Conservation (phyloP, 2,888 invertebrate species). For the Tanytarsus gracilentus region DNA sequence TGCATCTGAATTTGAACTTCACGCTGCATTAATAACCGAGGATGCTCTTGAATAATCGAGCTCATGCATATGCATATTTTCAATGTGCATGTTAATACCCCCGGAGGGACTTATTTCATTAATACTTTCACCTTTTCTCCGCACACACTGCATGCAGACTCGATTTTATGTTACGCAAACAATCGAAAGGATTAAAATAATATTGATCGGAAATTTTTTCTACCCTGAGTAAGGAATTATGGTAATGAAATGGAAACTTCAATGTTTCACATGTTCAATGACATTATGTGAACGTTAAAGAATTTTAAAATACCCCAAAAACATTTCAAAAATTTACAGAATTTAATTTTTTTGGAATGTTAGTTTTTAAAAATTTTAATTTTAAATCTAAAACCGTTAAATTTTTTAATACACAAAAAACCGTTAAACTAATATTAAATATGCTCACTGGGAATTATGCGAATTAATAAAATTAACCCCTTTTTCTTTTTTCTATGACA, state of each 20-base stretch:
- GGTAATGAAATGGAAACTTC: conserved; percentile 22
- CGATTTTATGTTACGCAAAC: conserved; percentile 20
- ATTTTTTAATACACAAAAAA: too few relatives aligned
- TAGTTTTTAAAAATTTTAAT: not conserved
- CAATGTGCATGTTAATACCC: not conserved
- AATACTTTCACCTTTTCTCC: conserved; percentile 16
- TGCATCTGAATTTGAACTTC: not conserved
- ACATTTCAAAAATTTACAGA: too few relatives aligned
- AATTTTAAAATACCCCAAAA: too few relatives aligned
- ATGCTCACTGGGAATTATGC: too few relatives aligned
- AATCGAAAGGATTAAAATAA: conserved; percentile 24
- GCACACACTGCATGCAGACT: too few relatives aligned
- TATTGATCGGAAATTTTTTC: conserved; percentile 22
- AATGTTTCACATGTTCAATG: conserved; percentile 17
- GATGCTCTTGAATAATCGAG: conserved; percentile 1
- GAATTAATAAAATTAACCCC: too few relatives aligned
- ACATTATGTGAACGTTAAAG: not conserved
- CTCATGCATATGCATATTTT: conserved; percentile 24
- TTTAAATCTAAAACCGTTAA: not conserved
- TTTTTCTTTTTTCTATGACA: too few relatives aligned
- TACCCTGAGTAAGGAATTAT: conserved; percentile 3
- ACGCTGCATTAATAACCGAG: conserved; percentile 20
- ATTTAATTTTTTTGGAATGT: too few relatives aligned
- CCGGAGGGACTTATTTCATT: not conserved
- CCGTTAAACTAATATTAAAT: too few relatives aligned